Conservation (phyloP, 2,113 vertebrate genomes). For the Camelus dromedarius region DNA sequence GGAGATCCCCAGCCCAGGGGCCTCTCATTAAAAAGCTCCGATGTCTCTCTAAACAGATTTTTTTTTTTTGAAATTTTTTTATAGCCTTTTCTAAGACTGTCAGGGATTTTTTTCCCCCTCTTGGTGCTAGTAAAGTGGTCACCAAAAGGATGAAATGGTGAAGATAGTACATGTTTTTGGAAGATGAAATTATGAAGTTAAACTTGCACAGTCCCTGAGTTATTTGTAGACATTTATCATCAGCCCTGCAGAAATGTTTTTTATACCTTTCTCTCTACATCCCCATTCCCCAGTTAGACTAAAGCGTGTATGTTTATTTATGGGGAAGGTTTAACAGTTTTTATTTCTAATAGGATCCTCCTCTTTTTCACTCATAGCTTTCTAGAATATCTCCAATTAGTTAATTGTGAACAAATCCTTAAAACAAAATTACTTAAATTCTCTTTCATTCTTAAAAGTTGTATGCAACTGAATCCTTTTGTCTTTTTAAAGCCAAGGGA, state of each 20-base stretch:
- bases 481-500: background rate
- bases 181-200: background rate
- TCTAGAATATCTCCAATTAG: background rate
- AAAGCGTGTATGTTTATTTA: conserved; percentile 16
- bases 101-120: background rate
- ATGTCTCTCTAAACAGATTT: background rate
- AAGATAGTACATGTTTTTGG: background rate
- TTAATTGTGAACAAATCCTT: conserved; percentile 32
- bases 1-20: background rate
- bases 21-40: background rate
- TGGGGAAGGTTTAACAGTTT: conserved; percentile 22
- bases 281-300: background rate
- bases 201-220: background rate
- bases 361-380: background rate
- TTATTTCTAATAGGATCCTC: conserved; percentile 28
- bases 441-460: conserved; percentile 54
- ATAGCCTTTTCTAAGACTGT: background rate
- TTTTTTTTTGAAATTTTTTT: background rate
- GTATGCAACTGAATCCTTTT: background rate
- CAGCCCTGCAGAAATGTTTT: background rate
- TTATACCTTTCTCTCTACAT: background rate
- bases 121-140: conserved; percentile 6
- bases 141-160: background rate
- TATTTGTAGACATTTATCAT: conserved; percentile 14
- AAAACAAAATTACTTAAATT: conserved; percentile 42